Base-by-base conservation (phyloP, 2,113 vertebrate species). In the Xenopus tropicalis region DNA sequence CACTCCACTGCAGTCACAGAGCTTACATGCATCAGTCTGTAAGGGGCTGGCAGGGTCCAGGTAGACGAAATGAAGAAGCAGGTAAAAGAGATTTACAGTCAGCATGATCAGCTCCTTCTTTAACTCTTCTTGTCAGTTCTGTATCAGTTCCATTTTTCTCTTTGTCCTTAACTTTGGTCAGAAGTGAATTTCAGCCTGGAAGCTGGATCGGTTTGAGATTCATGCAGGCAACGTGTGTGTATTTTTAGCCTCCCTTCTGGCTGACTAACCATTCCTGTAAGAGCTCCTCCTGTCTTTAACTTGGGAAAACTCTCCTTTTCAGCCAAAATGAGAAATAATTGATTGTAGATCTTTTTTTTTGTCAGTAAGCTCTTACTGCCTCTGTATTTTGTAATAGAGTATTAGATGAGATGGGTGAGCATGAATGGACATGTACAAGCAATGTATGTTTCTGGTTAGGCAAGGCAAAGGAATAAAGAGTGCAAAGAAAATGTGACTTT, bases 281-380 rank as follows among this genome's bases (percentile, higher is more conserved):
- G 66, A 67, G 73, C 73, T 76, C 73, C 73, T 76, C 73, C 73
- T 76, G 73, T 69, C 73, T 76, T 69, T 76, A 69, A 76, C 66
- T 76, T 76, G 69, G 58, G 66, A 76, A 25, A 76, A 76, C 42
- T 69, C 17, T 7, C 17, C 61, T 19, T 25, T 14, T 14, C 20
- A 16, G 29, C 17, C 61, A 43, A 65, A 65, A 65, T 20, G 11
- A 24, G 19, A 22, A 19, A 21, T 20, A 37, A 37, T 37, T 37
- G 29, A 37, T 37, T 2, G 29, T 37, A 9, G 29, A 37, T 9
- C 29, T 37, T 37, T 3, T 37, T n/a, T 57, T 21, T 2, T 58
- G 9, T 21, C 56, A 4, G 3, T 9, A 17, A 5, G 21, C 11
- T 58, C 21, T 58, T 58, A 22, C 19, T 1, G 56, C 21, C 19